Evolutionary conservation across 2,888 invertebrate genomes (phyloP).

Genomic region (Scaptomyza polygonia): DNA sequence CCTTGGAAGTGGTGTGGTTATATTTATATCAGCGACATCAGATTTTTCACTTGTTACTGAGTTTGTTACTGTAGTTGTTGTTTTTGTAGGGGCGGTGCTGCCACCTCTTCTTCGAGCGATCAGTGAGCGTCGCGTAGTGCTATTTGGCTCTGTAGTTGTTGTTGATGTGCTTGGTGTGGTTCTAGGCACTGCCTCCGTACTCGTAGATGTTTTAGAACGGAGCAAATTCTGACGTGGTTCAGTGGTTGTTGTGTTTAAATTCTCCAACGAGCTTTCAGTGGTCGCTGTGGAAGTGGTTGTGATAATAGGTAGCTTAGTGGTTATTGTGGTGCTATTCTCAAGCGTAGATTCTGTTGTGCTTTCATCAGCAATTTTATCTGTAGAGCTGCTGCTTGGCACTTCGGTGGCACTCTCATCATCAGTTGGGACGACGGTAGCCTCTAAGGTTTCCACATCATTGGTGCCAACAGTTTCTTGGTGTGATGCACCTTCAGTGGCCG

Average conservation of each 20-base stretch:
- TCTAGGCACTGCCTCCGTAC: slow-evolving; percentile 3
- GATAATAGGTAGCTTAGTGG: neutral
- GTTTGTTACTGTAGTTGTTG: neutral
- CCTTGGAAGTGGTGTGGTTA: slow-evolving; percentile 32
- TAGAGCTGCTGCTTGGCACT: neutral
- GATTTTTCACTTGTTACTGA: neutral
- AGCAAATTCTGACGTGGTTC: neutral
- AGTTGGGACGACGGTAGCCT: slow-evolving; percentile 9
- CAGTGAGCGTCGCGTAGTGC: slow-evolving; percentile 25
- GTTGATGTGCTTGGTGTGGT: neutral
- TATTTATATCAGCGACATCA: neutral
- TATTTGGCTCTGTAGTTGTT: neutral
- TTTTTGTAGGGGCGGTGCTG: slow-evolving; percentile 10
- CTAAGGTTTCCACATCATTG: slow-evolving; percentile 4
- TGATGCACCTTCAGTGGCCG: slow-evolving; percentile 7
- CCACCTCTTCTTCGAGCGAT: slow-evolving; percentile 12
- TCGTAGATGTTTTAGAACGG: neutral
- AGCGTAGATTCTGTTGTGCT: neutral
- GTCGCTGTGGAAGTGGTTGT: neutral
- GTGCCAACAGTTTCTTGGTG: neutral
- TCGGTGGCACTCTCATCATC: neutral
- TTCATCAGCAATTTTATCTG: neutral
- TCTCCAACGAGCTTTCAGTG: neutral
- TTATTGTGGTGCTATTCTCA: slow-evolving; percentile 5
- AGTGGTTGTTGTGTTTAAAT: neutral